Evolutionary conservation across 2,888 invertebrate genomes (phyloP), one percentile per base, ranked within the genome.

Genomic region (Hypolimnas misippus): DNA sequence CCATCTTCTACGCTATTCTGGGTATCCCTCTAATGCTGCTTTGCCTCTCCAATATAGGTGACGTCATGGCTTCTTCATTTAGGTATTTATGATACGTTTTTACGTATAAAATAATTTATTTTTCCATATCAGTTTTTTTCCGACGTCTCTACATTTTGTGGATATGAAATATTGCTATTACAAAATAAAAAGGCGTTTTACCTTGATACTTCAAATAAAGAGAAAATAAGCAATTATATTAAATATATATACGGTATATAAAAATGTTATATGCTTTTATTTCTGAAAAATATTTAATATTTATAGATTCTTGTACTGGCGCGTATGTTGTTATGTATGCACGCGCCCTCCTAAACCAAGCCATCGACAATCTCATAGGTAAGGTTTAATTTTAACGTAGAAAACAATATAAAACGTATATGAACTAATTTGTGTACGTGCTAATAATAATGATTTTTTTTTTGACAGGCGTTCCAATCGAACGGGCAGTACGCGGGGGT

Each of bases 11-110:
- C 88, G 98, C 98, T 21, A 98, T 98, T 80, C 93, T 98, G 70
- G 98, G 97, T 51, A 98, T 98, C 73, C 98, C 98, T 0, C 92
- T 98, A 70, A 98, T 98, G 98, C 93, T 98, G 75, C 94, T 98
- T 16, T 98, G 98, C 76, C 93, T 98, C 70, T 98, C 98, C 58
- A 98, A 97, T 87, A 98, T 98, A 74, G 98, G 98, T 5, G 97
- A 98, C 82, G 96, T 97, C 69, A 97, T 98, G 97, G 98, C 98
- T 1, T 97, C 97, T 50, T 97, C 97, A 6, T 98, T 98, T 92
- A 94, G 96, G 94, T 93, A 38, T 10, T 44, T 44, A 7, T n/a
- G 1, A 14, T 12, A 35, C 35, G n/a, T 35, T 12, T 7, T 12
- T 6, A 2, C 6, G 12, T 35, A 35, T n/a, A n/a, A n/a, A n/a